Base-by-base conservation (phyloP, 2,888 invertebrate species). In the Fissipunctia ypsillon region DNA sequence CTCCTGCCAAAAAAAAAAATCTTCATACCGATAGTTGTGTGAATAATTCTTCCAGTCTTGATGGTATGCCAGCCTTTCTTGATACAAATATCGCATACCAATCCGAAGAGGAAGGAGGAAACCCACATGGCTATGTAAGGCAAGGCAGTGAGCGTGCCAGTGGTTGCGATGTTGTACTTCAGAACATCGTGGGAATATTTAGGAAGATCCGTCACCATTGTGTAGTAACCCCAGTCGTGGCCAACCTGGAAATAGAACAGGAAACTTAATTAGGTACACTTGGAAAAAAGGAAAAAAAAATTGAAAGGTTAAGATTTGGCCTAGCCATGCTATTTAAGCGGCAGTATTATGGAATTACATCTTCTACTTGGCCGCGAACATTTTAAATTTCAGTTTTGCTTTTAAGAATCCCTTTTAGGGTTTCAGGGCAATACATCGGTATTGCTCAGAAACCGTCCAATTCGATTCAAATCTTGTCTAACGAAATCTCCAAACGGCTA, bases 141-240 rank as follows among this genome's bases (percentile, higher is more conserved):
- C 28, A 97, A 84, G 0, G 97, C 97, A 0, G 97, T 97, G 73
- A 97, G 93, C 2, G 96, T 93, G 1, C 97, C 97, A 78, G 97
- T 97, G 84, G 96, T 95, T 50, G 96, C 94, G 54, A 97, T 97
- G 84, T 97, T 96, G 89, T 96, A 97, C 86, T 97, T 97, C 60
- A 97, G 92, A 0, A 97, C 97, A 81, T 97, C 97, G 78, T 96
- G 96, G 87, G 97, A 97, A 91, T 97, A 97, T 78, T 97, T 97
- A 0, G 98, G 97, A 22, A 98, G 94, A 87, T 97, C 97, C n/a
- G 97, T 97, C 50, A 97, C 97, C 97, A 98, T 97, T 31, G 97
- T 97, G 89, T 97, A 97, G 91, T 97, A 97, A 2, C 97, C 97
- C 97, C 97, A 98, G 88, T 97, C 96, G 85, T 96, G 96, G 10